Evolutionary conservation across 92 coral and sea anemone species (phyloP).

Genomic region (Parazoanthus atlanticus): DNA sequence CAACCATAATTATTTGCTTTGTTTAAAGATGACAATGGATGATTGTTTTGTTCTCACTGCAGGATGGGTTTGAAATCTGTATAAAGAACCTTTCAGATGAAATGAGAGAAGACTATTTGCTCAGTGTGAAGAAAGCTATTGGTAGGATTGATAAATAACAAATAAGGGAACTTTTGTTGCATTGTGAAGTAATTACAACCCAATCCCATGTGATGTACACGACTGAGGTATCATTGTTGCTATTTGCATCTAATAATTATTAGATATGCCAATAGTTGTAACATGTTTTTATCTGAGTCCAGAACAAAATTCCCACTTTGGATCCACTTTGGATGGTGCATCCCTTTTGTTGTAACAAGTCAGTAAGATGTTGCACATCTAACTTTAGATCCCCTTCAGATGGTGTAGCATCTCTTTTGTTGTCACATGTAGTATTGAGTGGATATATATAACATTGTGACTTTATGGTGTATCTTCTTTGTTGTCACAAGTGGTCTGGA

Average conservation of each 20-base stretch:
- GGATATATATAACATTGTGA: no score
- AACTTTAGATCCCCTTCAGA: neutral
- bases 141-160: slow-evolving; percentile 55
- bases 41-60: neutral
- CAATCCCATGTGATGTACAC: neutral
- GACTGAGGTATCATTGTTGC: neutral
- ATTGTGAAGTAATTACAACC: neutral
- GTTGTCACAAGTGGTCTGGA: neutral
- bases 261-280: neutral
- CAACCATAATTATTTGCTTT: neutral
- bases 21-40: neutral
- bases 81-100: slow-evolving; percentile 99
- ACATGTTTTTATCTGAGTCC: no score
- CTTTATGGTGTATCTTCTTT: neutral
- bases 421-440: neutral
- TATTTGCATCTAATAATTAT: no score
- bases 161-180: neutral
- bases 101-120: slow-evolving; percentile 97
- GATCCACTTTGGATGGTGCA: neutral
- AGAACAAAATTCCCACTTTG: no score
- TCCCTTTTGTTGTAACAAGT: neutral
- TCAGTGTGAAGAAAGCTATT: slow-evolving; percentile 98
- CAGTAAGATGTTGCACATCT: neutral
- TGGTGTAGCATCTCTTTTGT: neutral
- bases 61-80: slow-evolving; percentile 93